Base-by-base conservation (phyloP, 2,888 invertebrate genomes). In the Sinodicranocentrus sp. region DNA sequence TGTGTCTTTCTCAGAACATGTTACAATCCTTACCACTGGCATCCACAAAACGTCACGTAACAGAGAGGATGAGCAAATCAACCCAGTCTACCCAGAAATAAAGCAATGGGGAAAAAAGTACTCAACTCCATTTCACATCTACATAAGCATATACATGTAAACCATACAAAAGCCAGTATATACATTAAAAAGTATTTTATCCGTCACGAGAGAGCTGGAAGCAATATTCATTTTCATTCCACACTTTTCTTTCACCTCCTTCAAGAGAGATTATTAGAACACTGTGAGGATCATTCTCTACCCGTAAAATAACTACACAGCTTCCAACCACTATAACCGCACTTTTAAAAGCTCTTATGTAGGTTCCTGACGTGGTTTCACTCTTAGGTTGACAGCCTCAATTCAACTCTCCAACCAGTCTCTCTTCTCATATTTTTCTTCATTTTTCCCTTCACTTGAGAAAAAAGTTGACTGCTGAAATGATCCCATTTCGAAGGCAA, bases 371-470 rank as follows among this genome's bases (percentile, higher is more conserved):
- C n/a, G n/a, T n/a, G n/a, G n/a, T n/a, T n/a, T n/a, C n/a, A n/a
- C n/a, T n/a, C n/a, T n/a, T n/a, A n/a, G n/a, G n/a, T n/a, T n/a
- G n/a, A n/a, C n/a, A n/a, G n/a, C n/a, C n/a, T n/a, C n/a, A n/a
- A n/a, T n/a, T n/a, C n/a, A n/a, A n/a, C n/a, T n/a, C n/a, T n/a
- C n/a, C n/a, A n/a, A n/a, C n/a, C n/a, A n/a, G n/a, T 33, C 33
- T 33, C 33, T 10, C 21, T 57, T 57, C 57, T 57, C 57, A 25
- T 57, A 57, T 57, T 25, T 61, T 26, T 61, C 33, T 8, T 61
- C 61, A 26, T 1, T 61, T 26, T 61, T 54, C 21, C 54, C 48
- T 48, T 54, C 54, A 21, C 48, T 3, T 48, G 48, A 8, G 8
- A 15, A 48, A 52, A 48, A n/a, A 48, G 48, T 21, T 17, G 19